Conservation (phyloP, 2,113 vertebrate genomes). For the Brienomyrus brachyistius region DNA sequence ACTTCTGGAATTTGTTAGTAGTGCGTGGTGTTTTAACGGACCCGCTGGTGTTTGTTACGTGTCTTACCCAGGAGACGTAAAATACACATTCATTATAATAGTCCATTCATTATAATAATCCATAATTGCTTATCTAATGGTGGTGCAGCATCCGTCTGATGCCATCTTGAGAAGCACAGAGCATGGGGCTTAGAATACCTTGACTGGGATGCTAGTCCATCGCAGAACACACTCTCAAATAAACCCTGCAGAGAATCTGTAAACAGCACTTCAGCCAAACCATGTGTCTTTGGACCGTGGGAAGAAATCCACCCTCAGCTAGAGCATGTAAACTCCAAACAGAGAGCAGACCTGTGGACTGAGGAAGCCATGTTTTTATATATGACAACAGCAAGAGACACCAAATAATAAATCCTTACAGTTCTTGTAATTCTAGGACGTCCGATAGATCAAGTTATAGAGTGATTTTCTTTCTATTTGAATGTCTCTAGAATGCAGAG, state of each 20-base stretch:
- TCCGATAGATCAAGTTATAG: neutral
- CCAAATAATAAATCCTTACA: neutral
- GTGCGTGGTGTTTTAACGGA: neutral
- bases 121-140: neutral
- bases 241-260: neutral
- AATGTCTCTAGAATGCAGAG: neutral
- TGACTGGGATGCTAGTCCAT: neutral
- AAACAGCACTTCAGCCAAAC: neutral
- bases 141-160: neutral
- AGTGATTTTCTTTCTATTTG: neutral
- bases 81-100: neutral
- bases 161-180: neutral
- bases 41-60: neutral
- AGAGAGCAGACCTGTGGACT: neutral
- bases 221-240: neutral
- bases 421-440: neutral
- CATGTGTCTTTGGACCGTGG: neutral
- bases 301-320: neutral
- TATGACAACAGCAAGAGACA: neutral
- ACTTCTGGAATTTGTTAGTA: neutral
- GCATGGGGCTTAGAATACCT: neutral
- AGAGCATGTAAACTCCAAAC: neutral
- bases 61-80: neutral
- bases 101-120: neutral
- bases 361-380: neutral